Base-by-base conservation (phyloP, 2,888 invertebrate species). In the Melitaea athalia region DNA sequence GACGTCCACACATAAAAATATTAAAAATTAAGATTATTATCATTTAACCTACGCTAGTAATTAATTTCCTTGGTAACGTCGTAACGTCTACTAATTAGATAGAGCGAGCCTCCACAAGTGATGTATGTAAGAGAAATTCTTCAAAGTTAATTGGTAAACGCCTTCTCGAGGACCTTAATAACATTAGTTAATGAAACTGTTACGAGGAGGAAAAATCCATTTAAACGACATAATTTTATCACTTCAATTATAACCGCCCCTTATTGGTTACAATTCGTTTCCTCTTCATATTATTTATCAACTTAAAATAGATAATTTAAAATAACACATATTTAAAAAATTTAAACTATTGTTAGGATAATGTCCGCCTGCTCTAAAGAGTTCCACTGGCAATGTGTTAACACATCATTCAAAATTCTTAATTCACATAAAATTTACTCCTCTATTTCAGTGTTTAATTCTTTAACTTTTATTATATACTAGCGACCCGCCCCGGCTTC, bases 101-200 rank as follows among this genome's bases (percentile, higher is more conserved):
- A 45, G 38, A 67, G 63, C 64, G 74, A 59, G 66, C 64, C 63
- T 64, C 63, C 66, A 69, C 67, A 70, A 70, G 68, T 72, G 72
- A 72, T 74, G 70, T 74, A 76, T 74, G 74, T 72, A 38, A 38
- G 38, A 7, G 72, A 72, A 74, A 71, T 74, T 74, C 70, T 76
- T 70, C 72, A 70, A 72, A 72, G 68, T 75, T 76, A 74, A 74
- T 69, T 72, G 68, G 61, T 66, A 57, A 67, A 66, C 52, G 42
- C 63, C 49, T 69, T 43, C 60, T 52, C 64, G 33, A 55, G 55
- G 55, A 59, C 42, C 57, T 17, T 52, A 61, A 64, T 57, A 47
- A 59, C 49, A 38, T 38, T 33, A 55, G 55, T 55, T 55, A 55
- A 55, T 55, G 55, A 55, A 55, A 55, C 52, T 60, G 52, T 50